Evolutionary conservation across 2,113 vertebrate genomes (phyloP).

Genomic region (Heliornis fulica): DNA sequence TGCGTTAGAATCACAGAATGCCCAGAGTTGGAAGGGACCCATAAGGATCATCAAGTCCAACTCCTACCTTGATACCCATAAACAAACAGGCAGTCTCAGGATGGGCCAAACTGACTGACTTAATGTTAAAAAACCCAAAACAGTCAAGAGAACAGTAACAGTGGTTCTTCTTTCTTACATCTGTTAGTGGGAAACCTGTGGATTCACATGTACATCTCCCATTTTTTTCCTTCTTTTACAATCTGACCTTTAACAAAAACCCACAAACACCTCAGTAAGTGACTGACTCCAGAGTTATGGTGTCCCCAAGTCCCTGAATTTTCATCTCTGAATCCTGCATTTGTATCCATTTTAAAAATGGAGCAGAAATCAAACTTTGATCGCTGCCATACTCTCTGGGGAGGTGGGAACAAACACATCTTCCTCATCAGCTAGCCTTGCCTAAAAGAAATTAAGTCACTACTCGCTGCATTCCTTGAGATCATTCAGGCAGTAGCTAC

Average conservation of each 20-base stretch:
- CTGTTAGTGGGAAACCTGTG: background rate
- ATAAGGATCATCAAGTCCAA: too few relatives aligned
- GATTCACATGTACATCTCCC: background rate
- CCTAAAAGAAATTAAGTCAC: background rate
- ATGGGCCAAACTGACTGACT: background rate
- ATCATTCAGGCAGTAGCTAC: background rate
- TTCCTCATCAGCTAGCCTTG: background rate
- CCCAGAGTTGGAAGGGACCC: too few relatives aligned
- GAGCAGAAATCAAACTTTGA: background rate
- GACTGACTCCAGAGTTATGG: background rate
- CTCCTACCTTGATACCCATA: background rate
- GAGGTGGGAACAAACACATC: background rate
- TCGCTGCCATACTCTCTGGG: background rate
- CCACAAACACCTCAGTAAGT: background rate
- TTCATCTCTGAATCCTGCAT: background rate
- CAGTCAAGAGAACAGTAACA: background rate
- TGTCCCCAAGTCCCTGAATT: background rate
- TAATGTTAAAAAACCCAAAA: too few relatives aligned
- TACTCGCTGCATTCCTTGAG: background rate
- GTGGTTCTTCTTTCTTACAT: background rate
- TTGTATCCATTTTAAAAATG: background rate
- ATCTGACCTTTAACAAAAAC: background rate
- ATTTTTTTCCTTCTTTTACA: background rate
- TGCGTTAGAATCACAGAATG: too few relatives aligned
- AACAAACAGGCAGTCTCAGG: background rate